Conservation (phyloP, 2,113 vertebrate species). For the Gyps fulvus region DNA sequence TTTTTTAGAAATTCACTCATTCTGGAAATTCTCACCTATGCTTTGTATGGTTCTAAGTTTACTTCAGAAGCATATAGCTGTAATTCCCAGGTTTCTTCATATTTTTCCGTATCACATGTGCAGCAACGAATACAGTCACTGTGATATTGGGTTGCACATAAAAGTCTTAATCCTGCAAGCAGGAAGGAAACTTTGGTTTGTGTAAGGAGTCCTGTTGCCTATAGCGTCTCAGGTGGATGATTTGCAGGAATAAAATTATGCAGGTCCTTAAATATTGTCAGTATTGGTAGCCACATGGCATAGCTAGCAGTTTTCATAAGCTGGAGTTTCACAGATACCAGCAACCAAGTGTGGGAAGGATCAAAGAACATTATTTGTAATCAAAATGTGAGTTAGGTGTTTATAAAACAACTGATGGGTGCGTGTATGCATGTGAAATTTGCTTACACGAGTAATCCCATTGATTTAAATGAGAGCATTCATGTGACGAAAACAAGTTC, state of each 20-base stretch:
- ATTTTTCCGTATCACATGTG: neutral
- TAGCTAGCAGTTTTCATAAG: neutral
- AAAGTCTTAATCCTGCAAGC: neutral
- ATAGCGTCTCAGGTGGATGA: neutral
- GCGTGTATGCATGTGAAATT: neutral
- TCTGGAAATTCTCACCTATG: neutral
- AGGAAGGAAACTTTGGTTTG: neutral
- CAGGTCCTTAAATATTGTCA: neutral
- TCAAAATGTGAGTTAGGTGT: slow-evolving; percentile 29
- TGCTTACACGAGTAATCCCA: slow-evolving; percentile 28
- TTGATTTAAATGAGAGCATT: slow-evolving; percentile 44
- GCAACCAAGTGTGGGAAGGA: neutral
- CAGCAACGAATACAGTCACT: neutral
- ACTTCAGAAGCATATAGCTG: neutral
- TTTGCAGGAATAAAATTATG: neutral
- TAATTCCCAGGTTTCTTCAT: neutral
- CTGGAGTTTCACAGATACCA: neutral
- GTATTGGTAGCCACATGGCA: neutral
- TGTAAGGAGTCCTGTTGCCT: neutral
- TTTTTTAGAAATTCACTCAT: neutral
- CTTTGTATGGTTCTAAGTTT: neutral
- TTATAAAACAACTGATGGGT: slow-evolving; percentile 24
- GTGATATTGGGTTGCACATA: neutral
- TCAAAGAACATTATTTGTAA: slow-evolving; percentile 46
- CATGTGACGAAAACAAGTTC: slow-evolving; percentile 34